These are phyloP conservation scores for Acleris emargana DNA, from an alignment of 2,888 invertebrate species.

Conservation along the genomic window DNA sequence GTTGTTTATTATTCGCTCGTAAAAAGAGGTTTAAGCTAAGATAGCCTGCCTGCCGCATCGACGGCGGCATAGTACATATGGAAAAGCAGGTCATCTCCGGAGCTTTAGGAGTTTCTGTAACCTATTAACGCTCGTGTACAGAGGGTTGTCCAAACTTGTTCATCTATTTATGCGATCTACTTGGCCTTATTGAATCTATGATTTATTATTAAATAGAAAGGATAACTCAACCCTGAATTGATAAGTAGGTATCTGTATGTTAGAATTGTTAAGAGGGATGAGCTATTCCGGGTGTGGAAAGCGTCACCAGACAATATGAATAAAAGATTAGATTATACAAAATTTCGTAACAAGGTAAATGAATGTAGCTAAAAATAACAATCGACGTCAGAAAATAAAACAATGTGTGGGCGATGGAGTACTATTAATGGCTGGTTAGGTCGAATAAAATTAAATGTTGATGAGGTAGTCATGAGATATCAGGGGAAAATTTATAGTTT, in stretches of 20 bases:
- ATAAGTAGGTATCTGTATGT: neutral
- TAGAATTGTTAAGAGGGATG: neutral
- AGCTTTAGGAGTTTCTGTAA: too few species aligned
- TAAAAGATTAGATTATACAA: too few species aligned
- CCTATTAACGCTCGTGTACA: too few species aligned
- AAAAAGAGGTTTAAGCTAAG: neutral
- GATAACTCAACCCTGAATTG: slow-evolving; percentile 6
- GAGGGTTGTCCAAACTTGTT: too few species aligned
- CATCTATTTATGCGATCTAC: neutral
- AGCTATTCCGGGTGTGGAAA: too few species aligned
- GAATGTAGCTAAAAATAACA: neutral
- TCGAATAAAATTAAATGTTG: slow-evolving; percentile 7
- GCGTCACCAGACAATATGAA: neutral
- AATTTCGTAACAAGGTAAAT: too few species aligned
- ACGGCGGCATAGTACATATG: too few species aligned
- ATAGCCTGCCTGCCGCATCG: too few species aligned
- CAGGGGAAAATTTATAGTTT: slow-evolving; percentile 1
- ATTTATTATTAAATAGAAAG: neutral
- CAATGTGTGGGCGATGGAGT: slow-evolving; percentile 4
- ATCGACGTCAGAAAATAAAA: neutral
- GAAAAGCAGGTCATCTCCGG: too few species aligned
- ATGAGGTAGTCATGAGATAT: slow-evolving; percentile 4
- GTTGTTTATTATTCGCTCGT: neutral
- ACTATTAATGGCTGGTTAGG: slow-evolving; percentile 7
- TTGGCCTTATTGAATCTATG: neutral